Evolutionary conservation across 2,113 vertebrate genomes (phyloP), one percentile per base, ranked within the genome.

Genomic region (Halcyon senegalensis): DNA sequence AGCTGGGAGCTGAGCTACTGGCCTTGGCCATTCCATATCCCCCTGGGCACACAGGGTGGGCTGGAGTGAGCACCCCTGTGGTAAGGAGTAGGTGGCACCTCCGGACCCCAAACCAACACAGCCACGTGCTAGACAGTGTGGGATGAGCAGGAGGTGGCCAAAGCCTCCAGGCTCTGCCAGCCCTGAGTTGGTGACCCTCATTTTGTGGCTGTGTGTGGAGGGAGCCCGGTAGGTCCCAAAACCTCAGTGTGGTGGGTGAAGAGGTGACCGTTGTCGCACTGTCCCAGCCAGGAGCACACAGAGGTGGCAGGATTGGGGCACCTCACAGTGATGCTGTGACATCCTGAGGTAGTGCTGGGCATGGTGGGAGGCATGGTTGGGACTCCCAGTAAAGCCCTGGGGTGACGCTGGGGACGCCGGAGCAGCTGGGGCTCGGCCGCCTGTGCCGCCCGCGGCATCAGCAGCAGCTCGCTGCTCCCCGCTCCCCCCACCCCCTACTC

Each of bases 71-170:
- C 39, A 28, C 39, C 33, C 56, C 72, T 10, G n/a, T 1, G 1
- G 28, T 3, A 3, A 48, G 23, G 30, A 9, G 30, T 31, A 55
- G 72, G 46, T 35, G 63, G 30, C 63, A 46, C 24, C 1, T 2
- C 17, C 7, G 2, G 21, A 11, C 10, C 41, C 41, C 51, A 30
- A 4, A 60, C 0, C 1, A 23, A 16, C 48, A 18, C 51, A 23
- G 4, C 5, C 14, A 8, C 0, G 1, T 43, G 60, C 25, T 62
- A 31, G 39, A 16, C 0, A 0, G 12, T 1, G 33, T 0, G 5
- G 41, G 20, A 23, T 35, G 23, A 33, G 44, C 33, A 18, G 33
- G 67, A 63, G 24, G 48, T 0, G 1, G 21, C 37, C 58, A 23
- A 67, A 72, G 62, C 16, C 63, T 51, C 46, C 1, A 4, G 11